These are phyloP conservation scores for Slavum lentiscoides DNA, from an alignment of 2,888 invertebrate species.

Conservation along the genomic window DNA sequence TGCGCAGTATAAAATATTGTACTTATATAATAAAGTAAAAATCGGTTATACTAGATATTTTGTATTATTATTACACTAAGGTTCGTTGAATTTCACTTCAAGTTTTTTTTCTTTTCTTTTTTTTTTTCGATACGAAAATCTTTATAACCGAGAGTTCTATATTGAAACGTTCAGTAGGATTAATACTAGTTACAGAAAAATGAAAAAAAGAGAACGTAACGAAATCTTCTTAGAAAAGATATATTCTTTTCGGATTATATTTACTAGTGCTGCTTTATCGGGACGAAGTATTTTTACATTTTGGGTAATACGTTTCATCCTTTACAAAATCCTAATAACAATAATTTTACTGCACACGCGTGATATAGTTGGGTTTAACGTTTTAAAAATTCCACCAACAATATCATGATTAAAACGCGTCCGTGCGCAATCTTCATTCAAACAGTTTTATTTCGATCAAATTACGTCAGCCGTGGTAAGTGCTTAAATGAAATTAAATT, in stretches of 20 bases:
- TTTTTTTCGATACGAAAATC: background rate
- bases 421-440: too few species aligned
- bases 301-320: background rate
- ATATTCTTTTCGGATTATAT: too few species aligned
- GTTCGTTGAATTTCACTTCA: constrained; percentile 5
- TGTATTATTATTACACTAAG: background rate
- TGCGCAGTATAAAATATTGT: background rate
- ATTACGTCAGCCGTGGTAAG: too few species aligned
- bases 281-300: background rate
- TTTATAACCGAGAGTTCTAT: background rate
- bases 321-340: too few species aligned
- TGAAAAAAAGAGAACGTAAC: constrained; percentile 1
- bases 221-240: background rate
- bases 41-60: background rate
- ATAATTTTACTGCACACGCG: too few species aligned
- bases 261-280: background rate
- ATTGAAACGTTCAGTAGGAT: constrained; percentile 6
- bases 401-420: too few species aligned
- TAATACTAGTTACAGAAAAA: constrained; percentile 4
- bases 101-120: background rate
- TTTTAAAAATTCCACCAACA: too few species aligned
- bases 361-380: too few species aligned
- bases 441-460: too few species aligned
- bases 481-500: too few species aligned
- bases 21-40: background rate